These are phyloP conservation scores for Tetropium fuscum DNA, from an alignment of 2,888 invertebrate species.

Conservation along the genomic window DNA sequence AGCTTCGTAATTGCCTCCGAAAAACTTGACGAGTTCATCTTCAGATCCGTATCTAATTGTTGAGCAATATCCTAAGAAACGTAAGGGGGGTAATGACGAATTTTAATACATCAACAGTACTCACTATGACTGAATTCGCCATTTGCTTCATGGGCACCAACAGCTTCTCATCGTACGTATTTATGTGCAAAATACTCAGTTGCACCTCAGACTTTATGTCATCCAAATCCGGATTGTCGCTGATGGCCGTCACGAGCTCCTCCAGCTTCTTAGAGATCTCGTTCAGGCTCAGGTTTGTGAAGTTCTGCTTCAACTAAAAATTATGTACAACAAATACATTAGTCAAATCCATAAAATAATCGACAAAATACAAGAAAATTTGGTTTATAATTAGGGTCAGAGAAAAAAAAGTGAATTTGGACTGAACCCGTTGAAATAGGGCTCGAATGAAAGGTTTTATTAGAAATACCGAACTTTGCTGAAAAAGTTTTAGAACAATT, in stretches of 20 bases:
- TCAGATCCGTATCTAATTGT: slow-evolving; percentile 67
- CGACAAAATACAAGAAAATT: too few species aligned
- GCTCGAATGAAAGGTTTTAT: too few species aligned
- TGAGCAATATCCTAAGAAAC: slow-evolving; percentile 58
- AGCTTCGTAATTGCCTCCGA: slow-evolving; percentile 76
- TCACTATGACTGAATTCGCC: slow-evolving; percentile 70
- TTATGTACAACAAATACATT: too few species aligned
- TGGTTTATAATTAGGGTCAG: too few species aligned
- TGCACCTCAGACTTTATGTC: slow-evolving; percentile 48
- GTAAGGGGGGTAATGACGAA: not conserved
- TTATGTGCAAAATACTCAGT: slow-evolving; percentile 66
- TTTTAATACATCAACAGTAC: slow-evolving; percentile 39
- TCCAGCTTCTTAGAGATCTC: slow-evolving; percentile 71
- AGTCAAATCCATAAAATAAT: too few species aligned
- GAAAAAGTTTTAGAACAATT: too few species aligned
- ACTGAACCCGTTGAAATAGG: too few species aligned
- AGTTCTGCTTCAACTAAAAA: slow-evolving; percentile 74
- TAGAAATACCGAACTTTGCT: too few species aligned
- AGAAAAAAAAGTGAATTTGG: too few species aligned
- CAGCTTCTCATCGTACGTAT: slow-evolving; percentile 71
- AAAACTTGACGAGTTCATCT: slow-evolving; percentile 80
- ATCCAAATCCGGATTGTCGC: slow-evolving; percentile 57
- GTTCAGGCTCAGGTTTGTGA: slow-evolving; percentile 75
- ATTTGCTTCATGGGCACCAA: slow-evolving; percentile 74
- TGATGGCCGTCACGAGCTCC: slow-evolving; percentile 69